A percentile compares a stretch with the other conserved stretches of the same genome.
These are phyloP conservation scores for Drosophila triauraria DNA, from an alignment of 1,140 invertebrate genomes.

Conservation along the genomic window DNA sequence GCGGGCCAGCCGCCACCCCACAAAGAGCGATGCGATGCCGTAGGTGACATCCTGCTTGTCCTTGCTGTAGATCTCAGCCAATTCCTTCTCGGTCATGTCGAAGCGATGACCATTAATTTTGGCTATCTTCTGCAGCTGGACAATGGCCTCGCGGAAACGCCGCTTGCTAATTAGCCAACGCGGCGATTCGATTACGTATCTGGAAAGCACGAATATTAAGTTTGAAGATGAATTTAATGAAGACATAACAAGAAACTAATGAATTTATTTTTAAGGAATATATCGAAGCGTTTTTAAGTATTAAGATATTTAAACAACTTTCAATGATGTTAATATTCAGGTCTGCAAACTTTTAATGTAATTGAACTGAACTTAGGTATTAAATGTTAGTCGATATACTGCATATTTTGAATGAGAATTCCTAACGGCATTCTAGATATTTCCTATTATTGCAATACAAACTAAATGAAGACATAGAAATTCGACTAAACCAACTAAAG, in stretches of 20 bases:
- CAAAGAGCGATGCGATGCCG: conserved; percentile 87
- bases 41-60: conserved; percentile 84
- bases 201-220: conserved; percentile 51
- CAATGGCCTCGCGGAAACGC: conserved; percentile 86
- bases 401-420: too few species aligned
- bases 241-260: neutral
- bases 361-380: too few species aligned
- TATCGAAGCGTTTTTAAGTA: neutral
- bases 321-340: too few species aligned
- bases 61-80: conserved; percentile 72
- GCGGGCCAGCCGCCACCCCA: conserved; percentile 86
- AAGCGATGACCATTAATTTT: conserved; percentile 88
- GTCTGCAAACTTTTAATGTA: too few species aligned
- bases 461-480: neutral
- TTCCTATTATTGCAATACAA: neutral
- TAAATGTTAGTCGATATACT: too few species aligned
- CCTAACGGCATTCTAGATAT: too few species aligned
- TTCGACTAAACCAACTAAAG: neutral
- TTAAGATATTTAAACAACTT: too few species aligned
- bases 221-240: neutral
- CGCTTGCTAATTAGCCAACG: conserved; percentile 89
- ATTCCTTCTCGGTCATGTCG: conserved; percentile 80
- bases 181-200: conserved; percentile 88
- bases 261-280: neutral
- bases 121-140: conserved; percentile 87